Base-by-base conservation (phyloP, 2,888 invertebrate genomes). In the Mythimna albipuncta region DNA sequence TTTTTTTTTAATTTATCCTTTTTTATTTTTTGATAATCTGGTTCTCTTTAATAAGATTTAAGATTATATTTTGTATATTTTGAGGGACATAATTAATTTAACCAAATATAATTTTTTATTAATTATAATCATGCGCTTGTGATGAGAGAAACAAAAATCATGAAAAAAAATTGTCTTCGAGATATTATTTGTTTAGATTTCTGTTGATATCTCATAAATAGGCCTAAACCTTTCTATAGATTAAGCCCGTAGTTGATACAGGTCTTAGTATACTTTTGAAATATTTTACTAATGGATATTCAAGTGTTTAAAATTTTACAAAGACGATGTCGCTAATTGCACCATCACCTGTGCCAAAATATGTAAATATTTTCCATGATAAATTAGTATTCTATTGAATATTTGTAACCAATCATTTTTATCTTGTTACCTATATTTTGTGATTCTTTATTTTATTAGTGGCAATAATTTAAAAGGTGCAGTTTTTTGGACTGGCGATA, bases 301-400 rank as follows among this genome's bases (percentile, higher is more conserved):
- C 84, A 86, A 90, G 83, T 85, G 81, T 86, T 87, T 88, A 87
- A 89, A 86, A 84, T 89, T 90, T 90, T 89, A 90, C 87, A 91
- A 90, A 91, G 88, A 90, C 90, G 88, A 90, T 90, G 89, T 91
- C 86, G 90, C 92, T 88, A 87, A 84, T 85, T 85, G 92, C 92
- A 94, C 94, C 94, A 90, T 91, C 92, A 93, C 91, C 92, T 94
- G 96, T 96, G 96, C 96, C 96, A 96, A 96, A 88, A 88, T 89
- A 89, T 95, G 93, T 95, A 95, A 92, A 95, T 95, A 95, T 93
- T 91, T 93, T 91, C 93, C 92, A 91, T 90, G 86, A 86, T 77
- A 84, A 78, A 90, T 87, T 86, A 82, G 87, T 88, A 88, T 86
- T 88, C 83, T 88, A 91, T 89, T 89, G 82, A 89, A 88, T 87